phyloP scores from a whole-genome alignment of 2,113 vertebrate genomes.

The Protobothrops flavoviridis region DNA sequence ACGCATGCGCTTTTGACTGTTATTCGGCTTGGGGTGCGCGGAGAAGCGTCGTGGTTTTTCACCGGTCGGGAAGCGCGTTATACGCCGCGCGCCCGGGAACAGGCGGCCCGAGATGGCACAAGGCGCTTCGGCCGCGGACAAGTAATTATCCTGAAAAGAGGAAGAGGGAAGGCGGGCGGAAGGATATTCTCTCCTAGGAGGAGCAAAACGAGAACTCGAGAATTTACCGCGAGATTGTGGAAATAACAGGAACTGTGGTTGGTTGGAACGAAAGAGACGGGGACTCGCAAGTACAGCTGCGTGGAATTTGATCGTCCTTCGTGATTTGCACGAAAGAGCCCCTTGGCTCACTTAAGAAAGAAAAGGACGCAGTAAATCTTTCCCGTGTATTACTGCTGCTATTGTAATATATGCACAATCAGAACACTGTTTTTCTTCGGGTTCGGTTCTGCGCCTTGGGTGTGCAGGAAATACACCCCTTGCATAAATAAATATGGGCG shows the following conservation, averaged over 20 bases:
- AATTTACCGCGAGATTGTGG: not conserved
- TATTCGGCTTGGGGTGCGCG: not conserved
- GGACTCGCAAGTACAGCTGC: not conserved
- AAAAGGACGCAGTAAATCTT: not conserved
- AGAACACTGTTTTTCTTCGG: not conserved
- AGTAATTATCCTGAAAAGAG: not conserved
- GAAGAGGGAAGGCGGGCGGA: not conserved
- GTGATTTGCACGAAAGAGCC: not conserved
- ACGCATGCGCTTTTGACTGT: not conserved
- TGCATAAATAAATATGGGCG: not conserved
- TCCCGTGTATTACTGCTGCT: not conserved
- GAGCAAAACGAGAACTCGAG: accelerated
- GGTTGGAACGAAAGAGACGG: not conserved
- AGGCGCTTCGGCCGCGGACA: no score
- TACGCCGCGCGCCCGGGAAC: not conserved
- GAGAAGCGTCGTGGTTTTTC: not conserved
- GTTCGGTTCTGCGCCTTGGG: not conserved
- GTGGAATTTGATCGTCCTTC: not conserved
- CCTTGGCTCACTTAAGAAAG: not conserved
- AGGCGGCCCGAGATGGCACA: no score
- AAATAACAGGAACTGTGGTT: not conserved
- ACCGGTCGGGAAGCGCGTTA: not conserved
- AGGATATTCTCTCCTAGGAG: not conserved
- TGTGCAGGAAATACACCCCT: not conserved
- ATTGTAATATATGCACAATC: not conserved